Percentiles rank a stretch among this genome's conserved stretches.
Conservation (phyloP, 92 coral and sea anemone species). For the Umimayanthus kanabou region DNA sequence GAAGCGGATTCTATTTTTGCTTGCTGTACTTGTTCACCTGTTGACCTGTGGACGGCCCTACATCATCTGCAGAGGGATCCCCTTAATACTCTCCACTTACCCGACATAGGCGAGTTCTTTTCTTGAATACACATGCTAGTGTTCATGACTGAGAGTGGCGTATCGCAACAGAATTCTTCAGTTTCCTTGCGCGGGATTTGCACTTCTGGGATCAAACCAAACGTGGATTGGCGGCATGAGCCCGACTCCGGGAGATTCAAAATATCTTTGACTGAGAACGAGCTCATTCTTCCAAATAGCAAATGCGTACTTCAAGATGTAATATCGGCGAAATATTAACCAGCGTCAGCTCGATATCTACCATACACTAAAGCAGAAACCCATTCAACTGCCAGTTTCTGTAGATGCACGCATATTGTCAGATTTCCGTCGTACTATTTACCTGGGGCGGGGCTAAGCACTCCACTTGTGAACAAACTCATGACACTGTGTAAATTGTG, state of each 20-base stretch:
- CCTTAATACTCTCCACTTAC: conserved; percentile 21
- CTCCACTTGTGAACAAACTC: conserved; percentile 93
- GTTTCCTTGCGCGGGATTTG: conserved; percentile 40
- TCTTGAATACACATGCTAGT: conserved; percentile 48
- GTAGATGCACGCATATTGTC: conserved; percentile 44
- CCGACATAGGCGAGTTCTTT: conserved; percentile 29
- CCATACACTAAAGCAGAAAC: conserved; percentile 23
- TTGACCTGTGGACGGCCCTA: background rate
- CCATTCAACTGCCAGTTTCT: conserved; percentile 61
- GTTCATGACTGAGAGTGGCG: conserved; percentile 20
- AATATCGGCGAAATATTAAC: conserved; percentile 22
- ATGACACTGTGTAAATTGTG: conserved; percentile 89
- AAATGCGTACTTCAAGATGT: conserved; percentile 8
- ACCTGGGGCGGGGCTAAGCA: conserved; percentile 87
- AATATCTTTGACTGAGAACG: conserved; percentile 94
- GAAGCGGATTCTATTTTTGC: background rate
- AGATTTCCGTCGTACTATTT: conserved; percentile 68
- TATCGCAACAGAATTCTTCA: conserved; percentile 39
- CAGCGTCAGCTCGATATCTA: conserved; percentile 31
- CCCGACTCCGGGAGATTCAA: conserved; percentile 83
- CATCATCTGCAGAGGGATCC: conserved; percentile 2
- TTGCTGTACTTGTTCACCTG: background rate
- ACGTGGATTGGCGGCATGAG: conserved; percentile 19
- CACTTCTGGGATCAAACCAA: conserved; percentile 10
- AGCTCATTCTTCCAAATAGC: conserved; percentile 70